Evolutionary conservation across 2,113 vertebrate genomes (phyloP), one percentile per base, ranked within the genome.

Genomic region (Corythoichthys haematopterus): DNA sequence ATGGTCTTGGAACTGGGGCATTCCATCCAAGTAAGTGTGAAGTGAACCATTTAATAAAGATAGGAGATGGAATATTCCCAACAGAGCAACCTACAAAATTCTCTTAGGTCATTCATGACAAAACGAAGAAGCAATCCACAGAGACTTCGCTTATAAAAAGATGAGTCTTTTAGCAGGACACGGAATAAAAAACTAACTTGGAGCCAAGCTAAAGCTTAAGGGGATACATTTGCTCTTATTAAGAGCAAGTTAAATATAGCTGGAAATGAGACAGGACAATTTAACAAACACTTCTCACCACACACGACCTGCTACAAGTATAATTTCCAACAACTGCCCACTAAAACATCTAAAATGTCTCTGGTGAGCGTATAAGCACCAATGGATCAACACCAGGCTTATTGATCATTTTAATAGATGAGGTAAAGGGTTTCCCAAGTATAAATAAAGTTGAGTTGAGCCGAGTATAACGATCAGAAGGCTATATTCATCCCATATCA

Each of bases 161-260:
- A 35, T 10, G 4, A 3, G 63, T 10, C 38, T 28, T 71, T 68
- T 58, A 72, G 62, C 56, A 63, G 69, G 51, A 78, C 35, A 72
- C 70, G 67, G 47, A 78, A 52, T 75, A 72, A 72, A 62, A 60
- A 47, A 33, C 69, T 68, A 76, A 84, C 75, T 81, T 77, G 82
- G 35, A 74, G 63, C 35, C 64, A 62, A 66, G 69, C 70, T 75
- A 81, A 60, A 67, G 61, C 60, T 80, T 75, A 67, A 69, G 64
- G 71, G 55, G 71, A 63, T 60, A 78, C 33, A 74, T 70, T 79
- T 46, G 16, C 53, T 66, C 55, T 72, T 71, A 68, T 74, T 36
- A 69, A 74, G 84, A 79, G 66, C 61, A 57, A 76, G 64, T 65
- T 85, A 75, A 84, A 83, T 76, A 86, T 86, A 84, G 72, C 47